A percentile compares a stretch with the other conserved stretches of the same genome.
These are phyloP conservation scores for Mythimna loreyi DNA, from an alignment of 2,888 invertebrate genomes.

Conservation along the genomic window DNA sequence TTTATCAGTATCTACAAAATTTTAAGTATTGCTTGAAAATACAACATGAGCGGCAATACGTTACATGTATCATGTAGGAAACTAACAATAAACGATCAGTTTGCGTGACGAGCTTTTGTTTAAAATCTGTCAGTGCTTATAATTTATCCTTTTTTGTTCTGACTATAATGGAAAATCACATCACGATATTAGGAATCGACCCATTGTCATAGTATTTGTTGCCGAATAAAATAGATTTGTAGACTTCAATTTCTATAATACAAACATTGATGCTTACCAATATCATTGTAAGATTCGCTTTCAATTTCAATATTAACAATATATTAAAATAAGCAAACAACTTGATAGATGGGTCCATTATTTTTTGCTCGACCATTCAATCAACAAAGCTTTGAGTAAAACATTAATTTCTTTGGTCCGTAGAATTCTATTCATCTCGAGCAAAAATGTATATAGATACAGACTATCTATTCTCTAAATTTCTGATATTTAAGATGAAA, in stretches of 20 bases:
- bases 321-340: conserved; percentile 23
- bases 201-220: neutral
- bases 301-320: conserved; percentile 14
- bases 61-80: conserved; percentile 13
- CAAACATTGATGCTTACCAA: neutral
- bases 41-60: conserved; percentile 13
- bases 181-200: neutral
- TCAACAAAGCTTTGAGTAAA: conserved; percentile 32
- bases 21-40: conserved; percentile 7
- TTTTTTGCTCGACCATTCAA: conserved; percentile 25
- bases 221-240: neutral
- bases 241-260: neutral
- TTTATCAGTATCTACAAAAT: conserved; percentile 23
- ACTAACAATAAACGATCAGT: conserved; percentile 40
- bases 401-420: conserved; percentile 28
- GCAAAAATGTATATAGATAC: conserved; percentile 4
- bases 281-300: conserved; percentile 10
- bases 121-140: conserved; percentile 20
- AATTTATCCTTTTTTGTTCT: conserved; percentile 19
- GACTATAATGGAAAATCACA: conserved; percentile 3
- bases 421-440: conserved; percentile 23
- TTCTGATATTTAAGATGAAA: conserved; percentile 16
- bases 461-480: conserved; percentile 10
- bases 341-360: conserved; percentile 27
- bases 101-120: conserved; percentile 56